A percentile compares a stretch with the other conserved stretches of the same genome.
Evolutionary conservation across 2,888 invertebrate species (phyloP).

Genomic region (Raillietiella orientalis): DNA sequence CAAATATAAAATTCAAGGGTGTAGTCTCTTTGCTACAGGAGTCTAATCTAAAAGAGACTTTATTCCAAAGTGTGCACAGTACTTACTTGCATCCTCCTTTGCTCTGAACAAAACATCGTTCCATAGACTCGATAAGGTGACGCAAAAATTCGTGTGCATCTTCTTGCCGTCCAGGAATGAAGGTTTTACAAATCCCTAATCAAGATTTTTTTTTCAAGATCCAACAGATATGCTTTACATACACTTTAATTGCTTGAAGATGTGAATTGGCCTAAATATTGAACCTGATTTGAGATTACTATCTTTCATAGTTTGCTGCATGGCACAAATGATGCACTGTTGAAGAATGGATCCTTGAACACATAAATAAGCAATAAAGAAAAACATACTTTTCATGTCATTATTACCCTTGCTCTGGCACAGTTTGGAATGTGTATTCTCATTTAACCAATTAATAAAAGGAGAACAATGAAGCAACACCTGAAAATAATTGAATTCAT

Average conservation of each 20-base stretch:
- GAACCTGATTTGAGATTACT: background rate
- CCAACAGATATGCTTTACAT: background rate
- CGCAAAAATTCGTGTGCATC: conserved; percentile 92
- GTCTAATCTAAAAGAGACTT: conserved; percentile 23
- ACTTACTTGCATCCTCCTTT: conserved; percentile 31
- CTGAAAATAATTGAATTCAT: too few species aligned
- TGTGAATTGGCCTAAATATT: too few species aligned
- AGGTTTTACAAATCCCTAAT: conserved; percentile 37
- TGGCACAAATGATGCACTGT: background rate
- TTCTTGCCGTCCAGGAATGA: conserved; percentile 71
- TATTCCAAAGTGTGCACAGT: conserved; percentile 7
- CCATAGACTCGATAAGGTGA: conserved; percentile 78
- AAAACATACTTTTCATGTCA: conserved; percentile 2
- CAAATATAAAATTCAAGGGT: conserved; percentile 75
- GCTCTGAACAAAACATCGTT: conserved; percentile 47
- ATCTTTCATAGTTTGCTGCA: background rate
- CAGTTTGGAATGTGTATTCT: conserved; percentile 31
- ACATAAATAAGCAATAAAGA: conserved; percentile 2
- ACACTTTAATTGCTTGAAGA: background rate
- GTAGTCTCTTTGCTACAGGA: conserved; percentile 79
- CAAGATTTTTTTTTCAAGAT: conserved; percentile 1
- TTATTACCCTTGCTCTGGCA: conserved; percentile 35
- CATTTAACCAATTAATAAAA: conserved; percentile 54
- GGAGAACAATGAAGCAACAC: conserved; percentile 64
- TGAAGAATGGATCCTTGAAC: too few species aligned